phyloP scores from a whole-genome alignment of 2,113 vertebrate species.

The Bungarus multicinctus region DNA sequence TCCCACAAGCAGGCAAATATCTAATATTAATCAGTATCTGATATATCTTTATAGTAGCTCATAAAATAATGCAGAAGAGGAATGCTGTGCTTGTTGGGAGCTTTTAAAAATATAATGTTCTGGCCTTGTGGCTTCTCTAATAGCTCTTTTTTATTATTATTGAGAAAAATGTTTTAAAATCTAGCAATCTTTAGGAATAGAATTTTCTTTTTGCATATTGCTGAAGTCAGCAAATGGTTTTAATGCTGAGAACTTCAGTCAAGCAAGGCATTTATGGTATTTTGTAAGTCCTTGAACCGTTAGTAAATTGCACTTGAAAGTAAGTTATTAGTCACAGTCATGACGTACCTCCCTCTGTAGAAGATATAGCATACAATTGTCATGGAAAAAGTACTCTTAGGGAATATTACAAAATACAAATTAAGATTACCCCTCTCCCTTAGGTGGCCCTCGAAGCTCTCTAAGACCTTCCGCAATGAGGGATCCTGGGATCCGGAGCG shows the following conservation, averaged over 20 bases:
- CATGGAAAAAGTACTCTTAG: conserved; percentile 52
- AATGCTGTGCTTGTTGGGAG: not conserved
- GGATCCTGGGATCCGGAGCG: too few relatives aligned
- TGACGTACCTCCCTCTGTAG: not conserved
- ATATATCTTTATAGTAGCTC: not conserved
- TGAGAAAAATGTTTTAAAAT: not conserved
- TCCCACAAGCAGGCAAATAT: not conserved
- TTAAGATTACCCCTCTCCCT: too few relatives aligned
- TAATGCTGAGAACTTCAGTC: not conserved
- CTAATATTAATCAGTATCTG: not conserved
- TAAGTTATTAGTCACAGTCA: not conserved
- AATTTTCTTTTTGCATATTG: not conserved
- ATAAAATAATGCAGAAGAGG: not conserved
- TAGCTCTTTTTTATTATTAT: not conserved
- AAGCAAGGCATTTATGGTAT: not conserved
- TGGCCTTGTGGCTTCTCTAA: not conserved
- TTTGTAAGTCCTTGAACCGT: not conserved
- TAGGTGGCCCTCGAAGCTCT: too few relatives aligned
- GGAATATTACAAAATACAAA: conserved; percentile 57
- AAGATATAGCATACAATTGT: conserved; percentile 34
- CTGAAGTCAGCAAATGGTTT: not conserved
- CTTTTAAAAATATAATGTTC: not conserved
- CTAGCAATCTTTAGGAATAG: not conserved
- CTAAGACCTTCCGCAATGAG: too few relatives aligned
- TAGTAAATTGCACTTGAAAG: not conserved